Base-by-base conservation (phyloP, 2,797 vertebrate species). In the Crocidura indochinensis region DNA sequence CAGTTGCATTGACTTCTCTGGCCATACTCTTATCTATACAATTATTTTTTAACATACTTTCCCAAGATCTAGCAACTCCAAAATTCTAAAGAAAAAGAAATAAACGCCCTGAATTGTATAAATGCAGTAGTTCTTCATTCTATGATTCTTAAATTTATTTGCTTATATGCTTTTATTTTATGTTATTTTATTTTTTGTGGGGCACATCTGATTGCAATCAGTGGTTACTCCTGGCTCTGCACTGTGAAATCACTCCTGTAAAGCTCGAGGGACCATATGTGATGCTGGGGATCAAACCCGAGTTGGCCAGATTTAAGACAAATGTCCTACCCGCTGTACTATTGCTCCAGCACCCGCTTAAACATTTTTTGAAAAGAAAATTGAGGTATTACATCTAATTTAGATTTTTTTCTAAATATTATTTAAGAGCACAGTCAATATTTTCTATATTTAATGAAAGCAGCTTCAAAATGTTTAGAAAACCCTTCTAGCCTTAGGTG, bases 381-480 rank as follows among this genome's bases (percentile, higher is more conserved):
- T 88, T 49, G 77, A 49, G 73, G 6, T 75, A 4, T 8, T 29
- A 10, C n/a, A 68, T 44, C 29, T 2, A 51, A 10, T 1, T 0
- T 44, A 47, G n/a, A 62, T 65, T 38, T 38, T 38, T 19, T 88
- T 51, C 15, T 15, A 24, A 77, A 84, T 81, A n/a, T 75, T 47
- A 24, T 84, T 8, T 10, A 79, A 7, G 73, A 7, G 2, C 0
- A 80, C 26, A 31, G 0, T 2, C 20, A 11, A 72, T 15, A 79
- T 79, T 49, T 17, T 1, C 1, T 19, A 53, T 51, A 72, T 77
- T 74, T 75, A 76, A n/a, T 38, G 2, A 29, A 88, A 10, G 56
- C 27, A 84, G 65, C 22, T 91, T 91, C 19, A 74, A 6, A 24
- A 72, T 51, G 3, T 80, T 87, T 81, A 56, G 38, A n/a, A 83